Percentiles rank a stretch among this genome's conserved stretches.
Evolutionary conservation across 2,113 vertebrate species (phyloP).

Genomic region (Galbula dea): DNA sequence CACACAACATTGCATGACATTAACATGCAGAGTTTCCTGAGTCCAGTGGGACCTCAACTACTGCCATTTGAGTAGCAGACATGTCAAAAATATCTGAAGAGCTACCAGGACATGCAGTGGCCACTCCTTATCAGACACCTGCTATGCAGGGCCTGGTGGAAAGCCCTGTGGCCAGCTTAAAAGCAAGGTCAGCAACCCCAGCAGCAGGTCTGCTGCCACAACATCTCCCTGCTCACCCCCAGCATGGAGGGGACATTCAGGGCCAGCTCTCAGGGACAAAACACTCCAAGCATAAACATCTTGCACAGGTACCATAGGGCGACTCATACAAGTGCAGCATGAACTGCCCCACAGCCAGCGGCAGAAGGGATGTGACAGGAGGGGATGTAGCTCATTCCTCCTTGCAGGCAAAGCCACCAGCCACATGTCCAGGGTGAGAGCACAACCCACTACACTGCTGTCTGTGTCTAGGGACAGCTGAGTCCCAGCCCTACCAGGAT

Average conservation of each 20-base stretch:
- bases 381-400: neutral
- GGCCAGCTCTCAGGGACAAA: neutral
- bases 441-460: fast-evolving
- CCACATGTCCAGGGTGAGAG: fast-evolving
- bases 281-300: neutral
- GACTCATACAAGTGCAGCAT: fast-evolving
- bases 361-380: neutral
- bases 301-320: neutral
- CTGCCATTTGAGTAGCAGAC: neutral
- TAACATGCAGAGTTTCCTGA: neutral
- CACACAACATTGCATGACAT: fast-evolving
- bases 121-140: neutral
- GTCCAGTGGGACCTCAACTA: neutral
- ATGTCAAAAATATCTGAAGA: neutral
- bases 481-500: neutral
- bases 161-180: neutral
- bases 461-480: neutral
- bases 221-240: neutral
- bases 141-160: fast-evolving
- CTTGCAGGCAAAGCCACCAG: neutral
- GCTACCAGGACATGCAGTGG: fast-evolving
- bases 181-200: neutral
- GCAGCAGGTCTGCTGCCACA: neutral
- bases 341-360: fast-evolving
- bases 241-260: fast-evolving